A percentile compares a stretch with the other conserved stretches of the same genome.
These are phyloP conservation scores for Trichomycterus rosablanca DNA, from an alignment of 2,113 vertebrate species.

Conservation along the genomic window DNA sequence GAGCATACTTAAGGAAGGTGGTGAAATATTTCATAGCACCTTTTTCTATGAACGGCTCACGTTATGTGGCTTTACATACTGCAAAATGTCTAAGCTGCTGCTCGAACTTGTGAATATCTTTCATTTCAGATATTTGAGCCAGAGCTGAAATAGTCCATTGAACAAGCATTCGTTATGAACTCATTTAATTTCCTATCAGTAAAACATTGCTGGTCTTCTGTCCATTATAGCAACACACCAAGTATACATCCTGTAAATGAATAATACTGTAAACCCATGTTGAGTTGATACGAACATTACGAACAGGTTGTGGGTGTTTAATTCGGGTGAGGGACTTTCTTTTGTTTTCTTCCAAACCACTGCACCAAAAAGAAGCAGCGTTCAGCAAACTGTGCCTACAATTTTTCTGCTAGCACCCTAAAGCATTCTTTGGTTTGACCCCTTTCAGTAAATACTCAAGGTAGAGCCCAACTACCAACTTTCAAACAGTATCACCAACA, in stretches of 20 bases:
- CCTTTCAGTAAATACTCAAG: too few relatives aligned
- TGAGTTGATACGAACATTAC: constrained; percentile 12
- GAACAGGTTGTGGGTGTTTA: constrained; percentile 5
- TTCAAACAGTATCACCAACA: too few relatives aligned
- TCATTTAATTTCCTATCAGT: background rate
- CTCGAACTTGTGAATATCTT: constrained; percentile 16
- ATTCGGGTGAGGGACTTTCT: constrained; percentile 16
- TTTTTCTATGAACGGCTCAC: constrained; percentile 18
- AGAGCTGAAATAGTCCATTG: background rate
- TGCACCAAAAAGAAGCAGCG: constrained; percentile 51
- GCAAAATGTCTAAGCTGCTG: constrained; percentile 21
- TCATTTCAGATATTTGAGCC: constrained; percentile 8
- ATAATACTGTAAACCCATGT: constrained; percentile 22
- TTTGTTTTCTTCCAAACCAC: constrained; percentile 19
- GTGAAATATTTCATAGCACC: constrained; percentile 39
- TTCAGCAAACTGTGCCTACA: constrained; percentile 54
- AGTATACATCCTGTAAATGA: constrained; percentile 3
- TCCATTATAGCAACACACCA: constrained; percentile 29
- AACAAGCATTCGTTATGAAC: background rate
- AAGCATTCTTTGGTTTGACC: constrained; percentile 26
- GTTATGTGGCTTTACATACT: constrained; percentile 1
- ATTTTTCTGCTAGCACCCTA: too few relatives aligned
- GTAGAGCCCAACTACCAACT: too few relatives aligned
- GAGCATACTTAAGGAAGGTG: constrained; percentile 15
- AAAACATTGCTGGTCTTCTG: constrained; percentile 40